phyloP scores from a whole-genome alignment of 2,113 vertebrate species.

The Poeciliopsis turrubarensis region DNA sequence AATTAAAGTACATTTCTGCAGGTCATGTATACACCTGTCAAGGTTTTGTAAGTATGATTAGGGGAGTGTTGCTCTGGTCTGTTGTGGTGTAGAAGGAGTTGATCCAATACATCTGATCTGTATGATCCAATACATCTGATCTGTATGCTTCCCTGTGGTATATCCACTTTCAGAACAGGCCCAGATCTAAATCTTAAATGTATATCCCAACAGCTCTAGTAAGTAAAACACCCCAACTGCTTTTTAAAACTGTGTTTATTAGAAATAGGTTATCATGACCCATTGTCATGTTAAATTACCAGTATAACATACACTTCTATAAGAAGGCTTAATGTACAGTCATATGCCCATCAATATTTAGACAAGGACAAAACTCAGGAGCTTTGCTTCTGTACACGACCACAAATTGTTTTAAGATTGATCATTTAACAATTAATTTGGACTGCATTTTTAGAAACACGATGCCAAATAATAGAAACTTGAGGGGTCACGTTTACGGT shows the following conservation, averaged over 20 bases:
- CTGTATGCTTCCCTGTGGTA: too few species aligned
- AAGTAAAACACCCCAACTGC: constrained; percentile 18
- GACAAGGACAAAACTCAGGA: constrained; percentile 6
- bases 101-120: neutral
- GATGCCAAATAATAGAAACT: neutral
- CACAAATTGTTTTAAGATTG: neutral
- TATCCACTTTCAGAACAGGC: neutral
- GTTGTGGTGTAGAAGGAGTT: neutral
- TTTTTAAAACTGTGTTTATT: constrained; percentile 71
- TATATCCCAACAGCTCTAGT: neutral
- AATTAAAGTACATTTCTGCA: neutral
- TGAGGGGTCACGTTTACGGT: too few species aligned
- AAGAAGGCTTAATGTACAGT: constrained; percentile 77
- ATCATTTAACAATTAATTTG: too few species aligned
- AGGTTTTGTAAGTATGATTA: neutral
- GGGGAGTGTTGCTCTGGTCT: neutral
- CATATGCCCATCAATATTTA: neutral
- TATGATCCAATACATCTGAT: neutral
- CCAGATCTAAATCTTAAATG: neutral
- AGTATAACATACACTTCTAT: constrained; percentile 77
- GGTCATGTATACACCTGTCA: neutral
- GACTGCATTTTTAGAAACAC: too few species aligned
- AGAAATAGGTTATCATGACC: constrained; percentile 76
- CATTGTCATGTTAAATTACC: constrained; percentile 74
- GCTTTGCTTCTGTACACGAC: neutral